Evolutionary conservation across 2,888 invertebrate species (phyloP), one percentile per base, ranked within the genome.

Genomic region (Lycocerus yunnanus): DNA sequence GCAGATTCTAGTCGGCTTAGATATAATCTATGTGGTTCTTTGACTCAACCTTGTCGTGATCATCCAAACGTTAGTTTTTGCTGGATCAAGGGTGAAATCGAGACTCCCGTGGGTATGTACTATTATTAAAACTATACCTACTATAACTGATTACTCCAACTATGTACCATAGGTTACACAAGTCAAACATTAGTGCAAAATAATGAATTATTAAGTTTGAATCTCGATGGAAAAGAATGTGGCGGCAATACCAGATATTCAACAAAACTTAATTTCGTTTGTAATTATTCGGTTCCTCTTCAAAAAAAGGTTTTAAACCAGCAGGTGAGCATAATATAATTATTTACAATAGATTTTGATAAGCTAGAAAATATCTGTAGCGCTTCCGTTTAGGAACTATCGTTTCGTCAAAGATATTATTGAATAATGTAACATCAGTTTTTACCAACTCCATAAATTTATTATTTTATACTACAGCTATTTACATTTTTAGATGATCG

Each of bases 21-120:
- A 15, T 76, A 70, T 16, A 76, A 73, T 63, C 65, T 76, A 21
- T 76, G 76, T 58, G 76, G 76, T 15, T 10, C 20, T 8, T 68
- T 76, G 16, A 71, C 63, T 16, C 15, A 58, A 43, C 63, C 63
- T 5, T 73, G 76, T 11, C 43, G 68, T 43, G 59, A 71, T 8
- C 14, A 63, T 59, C 13, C 13, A 5, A 20, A 68, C 61, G 66
- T 43, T 6, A 69, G 69, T 16, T 24, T 76, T 15, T 76, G 76
- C 61, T 70, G 59, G 13, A 15, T 71, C 14, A 58, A 68, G 14
- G 43, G 65, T 61, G 65, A 43, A 15, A 15, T 59, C 14, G 76
- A 76, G n/a, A 2, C 24, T 58, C 58, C 68, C 13, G 27, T 71
- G 15, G 75, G 75, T 75, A 69, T 58, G 21, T 66, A 18, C 11